These are phyloP conservation scores for Columba guinea DNA, from an alignment of 2,797 vertebrate species.

Conservation along the genomic window DNA sequence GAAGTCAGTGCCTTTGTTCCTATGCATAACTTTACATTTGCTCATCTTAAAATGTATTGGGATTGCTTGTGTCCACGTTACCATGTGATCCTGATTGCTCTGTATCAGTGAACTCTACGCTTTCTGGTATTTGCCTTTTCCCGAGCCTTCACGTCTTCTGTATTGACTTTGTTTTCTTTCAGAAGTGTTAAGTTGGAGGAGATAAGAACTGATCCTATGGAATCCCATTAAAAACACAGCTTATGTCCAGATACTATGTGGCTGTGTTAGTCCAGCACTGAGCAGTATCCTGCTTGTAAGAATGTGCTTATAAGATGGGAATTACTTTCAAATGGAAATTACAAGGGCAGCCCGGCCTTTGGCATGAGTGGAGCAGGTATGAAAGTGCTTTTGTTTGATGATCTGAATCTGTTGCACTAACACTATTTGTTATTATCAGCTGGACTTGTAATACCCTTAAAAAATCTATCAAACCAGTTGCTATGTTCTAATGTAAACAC, in stretches of 20 bases:
- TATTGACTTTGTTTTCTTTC: not conserved
- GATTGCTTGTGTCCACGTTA: not conserved
- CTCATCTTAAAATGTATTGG: not conserved
- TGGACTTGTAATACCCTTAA: not conserved
- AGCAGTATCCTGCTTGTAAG: not conserved
- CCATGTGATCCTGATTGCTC: not conserved
- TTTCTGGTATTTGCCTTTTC: not conserved
- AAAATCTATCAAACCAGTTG: not conserved
- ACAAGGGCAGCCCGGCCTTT: not conserved
- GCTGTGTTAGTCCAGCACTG: not conserved
- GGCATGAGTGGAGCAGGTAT: not conserved
- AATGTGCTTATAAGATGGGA: no score
- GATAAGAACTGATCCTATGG: not conserved
- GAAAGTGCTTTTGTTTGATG: not conserved
- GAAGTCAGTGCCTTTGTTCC: not conserved
- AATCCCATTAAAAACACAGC: not conserved
- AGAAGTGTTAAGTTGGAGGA: not conserved
- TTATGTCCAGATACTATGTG: not conserved
- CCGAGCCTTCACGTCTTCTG: not conserved
- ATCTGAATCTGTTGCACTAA: not conserved
- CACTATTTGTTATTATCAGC: not conserved
- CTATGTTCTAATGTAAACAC: not conserved
- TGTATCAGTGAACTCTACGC: not conserved
- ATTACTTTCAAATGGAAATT: accelerated
- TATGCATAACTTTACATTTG: not conserved